Evolutionary conservation across 2,113 vertebrate genomes (phyloP).

Genomic region (Egretta garzetta): DNA sequence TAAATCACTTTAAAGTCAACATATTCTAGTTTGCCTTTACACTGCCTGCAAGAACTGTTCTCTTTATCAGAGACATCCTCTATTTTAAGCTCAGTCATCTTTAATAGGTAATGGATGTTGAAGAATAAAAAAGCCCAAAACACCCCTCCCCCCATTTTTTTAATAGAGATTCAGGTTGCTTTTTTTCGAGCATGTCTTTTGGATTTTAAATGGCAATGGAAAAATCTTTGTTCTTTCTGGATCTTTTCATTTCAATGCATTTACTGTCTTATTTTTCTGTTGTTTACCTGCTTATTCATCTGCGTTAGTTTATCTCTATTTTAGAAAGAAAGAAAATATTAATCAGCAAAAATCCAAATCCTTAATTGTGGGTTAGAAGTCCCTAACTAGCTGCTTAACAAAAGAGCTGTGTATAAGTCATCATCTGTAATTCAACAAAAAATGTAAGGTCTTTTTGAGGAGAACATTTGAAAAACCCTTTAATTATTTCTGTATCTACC

Average conservation of each 20-base stretch:
- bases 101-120: not conserved
- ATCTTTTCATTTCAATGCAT: not conserved
- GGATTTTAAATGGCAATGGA: not conserved
- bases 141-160: accelerated
- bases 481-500: not conserved
- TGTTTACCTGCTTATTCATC: not conserved
- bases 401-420: not conserved
- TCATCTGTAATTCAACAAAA: not conserved
- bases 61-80: not conserved
- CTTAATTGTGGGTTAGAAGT: not conserved
- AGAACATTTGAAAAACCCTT: not conserved
- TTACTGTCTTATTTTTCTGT: not conserved
- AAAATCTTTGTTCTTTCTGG: not conserved
- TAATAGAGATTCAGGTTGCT: not conserved
- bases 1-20: not conserved
- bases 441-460: not conserved
- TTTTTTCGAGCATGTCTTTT: not conserved
- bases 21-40: not conserved
- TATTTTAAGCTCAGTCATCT: not conserved
- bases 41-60: not conserved
- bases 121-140: not conserved
- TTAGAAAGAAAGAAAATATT: not conserved
- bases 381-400: not conserved
- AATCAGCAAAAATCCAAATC: not conserved
- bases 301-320: not conserved